Base-by-base conservation (phyloP, 2,113 vertebrate genomes). In the Poeciliopsis retropinna region DNA sequence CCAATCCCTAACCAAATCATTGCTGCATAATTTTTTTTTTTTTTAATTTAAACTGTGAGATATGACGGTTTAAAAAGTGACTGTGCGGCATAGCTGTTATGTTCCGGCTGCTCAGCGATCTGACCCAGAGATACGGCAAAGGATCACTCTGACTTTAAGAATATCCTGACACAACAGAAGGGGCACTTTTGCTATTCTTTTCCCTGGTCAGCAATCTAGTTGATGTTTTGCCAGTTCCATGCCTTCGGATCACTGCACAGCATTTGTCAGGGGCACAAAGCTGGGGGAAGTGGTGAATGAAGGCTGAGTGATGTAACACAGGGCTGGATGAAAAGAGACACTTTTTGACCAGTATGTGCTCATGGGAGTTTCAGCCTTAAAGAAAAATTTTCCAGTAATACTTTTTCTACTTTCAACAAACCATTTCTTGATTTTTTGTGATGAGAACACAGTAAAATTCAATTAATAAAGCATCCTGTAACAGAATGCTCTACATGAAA, bases 261-360 rank as follows among this genome's bases (percentile, higher is more conserved):
- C 83, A 75, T 90, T 89, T 84, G 90, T 92, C 85, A 86, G 79
- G 60, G 83, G 87, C 84, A 91, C 91, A 91, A 89, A 88, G 78
- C 81, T 78, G 79, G 73, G 86, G 83, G 85, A 84, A 82, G 79
- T 72, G 76, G 39, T 89, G 75, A 78, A 79, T 86, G 74, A 78
- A 85, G 84, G 79, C 79, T 64, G 85, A 87, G 79, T 88, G 86
- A 91, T 84, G 87, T 90, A 90, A 91, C 85, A 78, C 75, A 83
- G 78, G 3, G 60, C 66, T 88, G 84, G 87, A 86, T 90, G 82
- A 86, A 88, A 85, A 84, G 66, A 88, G 68, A 88, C 64, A 51
- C 82, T 85, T 70, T 87, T 69, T 89, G 86, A 83, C 88, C 85
- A 83, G 82, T 75, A 87, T 86, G 85, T 76, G 80, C 79, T 74